phyloP scores from a whole-genome alignment of 2,888 invertebrate species.

The Drosophila yooni region DNA sequence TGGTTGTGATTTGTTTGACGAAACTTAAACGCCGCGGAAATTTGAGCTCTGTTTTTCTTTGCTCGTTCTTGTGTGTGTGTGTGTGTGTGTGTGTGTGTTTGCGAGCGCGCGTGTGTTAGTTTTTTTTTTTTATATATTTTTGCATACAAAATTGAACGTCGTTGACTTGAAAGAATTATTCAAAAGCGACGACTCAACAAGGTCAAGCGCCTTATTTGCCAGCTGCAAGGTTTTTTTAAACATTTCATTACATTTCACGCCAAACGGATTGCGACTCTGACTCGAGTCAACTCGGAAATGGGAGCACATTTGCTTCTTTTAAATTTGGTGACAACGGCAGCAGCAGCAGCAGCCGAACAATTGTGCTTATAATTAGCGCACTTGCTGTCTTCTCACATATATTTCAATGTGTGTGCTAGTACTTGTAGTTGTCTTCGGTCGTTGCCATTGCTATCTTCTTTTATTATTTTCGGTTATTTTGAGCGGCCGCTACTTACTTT shows the following conservation, averaged over 20 bases:
- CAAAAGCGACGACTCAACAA: constrained; percentile 71
- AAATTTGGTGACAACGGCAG: constrained; percentile 64
- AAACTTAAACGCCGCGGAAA: constrained; percentile 70
- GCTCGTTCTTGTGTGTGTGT: constrained; percentile 32
- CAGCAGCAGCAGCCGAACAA: constrained; percentile 27
- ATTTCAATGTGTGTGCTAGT: constrained; percentile 18
- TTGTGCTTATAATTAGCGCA: constrained; percentile 74
- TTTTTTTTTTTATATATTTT: constrained; percentile 47
- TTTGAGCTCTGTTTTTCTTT: constrained; percentile 65
- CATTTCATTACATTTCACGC: constrained; percentile 54
- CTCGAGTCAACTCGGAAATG: constrained; percentile 52
- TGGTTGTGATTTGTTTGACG: constrained; percentile 34
- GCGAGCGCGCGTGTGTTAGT: constrained; percentile 38
- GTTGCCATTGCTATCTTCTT: constrained; percentile 73
- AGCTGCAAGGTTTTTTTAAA: constrained; percentile 60
- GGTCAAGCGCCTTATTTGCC: constrained; percentile 75
- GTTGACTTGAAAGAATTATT: constrained; percentile 74
- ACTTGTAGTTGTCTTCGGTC: constrained; percentile 65
- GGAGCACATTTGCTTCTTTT: constrained; percentile 50
- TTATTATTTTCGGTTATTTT: constrained; percentile 69
- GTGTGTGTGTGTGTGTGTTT: constrained; percentile 40
- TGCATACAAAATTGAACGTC: constrained; percentile 67
- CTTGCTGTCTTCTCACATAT: constrained; percentile 31
- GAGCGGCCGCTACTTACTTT: constrained; percentile 64
- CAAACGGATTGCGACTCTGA: constrained; percentile 37